A percentile compares a stretch with the other conserved stretches of the same genome.
phyloP scores from a whole-genome alignment of 30 jellyfish, hydroid and myxozoan genomes.

The Cassiopea andromeda region DNA sequence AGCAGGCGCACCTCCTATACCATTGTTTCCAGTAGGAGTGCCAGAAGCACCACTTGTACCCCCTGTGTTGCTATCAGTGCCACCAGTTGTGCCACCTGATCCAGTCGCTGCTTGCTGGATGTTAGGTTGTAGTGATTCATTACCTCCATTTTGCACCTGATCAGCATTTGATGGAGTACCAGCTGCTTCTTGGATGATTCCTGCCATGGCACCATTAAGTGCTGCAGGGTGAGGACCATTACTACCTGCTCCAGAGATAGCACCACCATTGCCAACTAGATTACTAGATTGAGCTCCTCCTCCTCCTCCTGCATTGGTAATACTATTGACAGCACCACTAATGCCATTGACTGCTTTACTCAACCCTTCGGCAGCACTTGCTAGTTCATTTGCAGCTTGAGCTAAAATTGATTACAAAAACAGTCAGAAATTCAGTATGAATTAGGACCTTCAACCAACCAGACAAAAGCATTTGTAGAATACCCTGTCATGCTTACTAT shows the following conservation, averaged over 20 bases:
- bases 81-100: constrained; percentile 18
- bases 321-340: constrained; percentile 33
- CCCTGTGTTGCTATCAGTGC: background rate
- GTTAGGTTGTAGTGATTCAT: constrained; percentile 10
- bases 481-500: too few species aligned
- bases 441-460: too few species aligned
- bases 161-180: constrained; percentile 14
- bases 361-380: constrained; percentile 54
- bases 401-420: constrained; percentile 1
- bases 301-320: constrained; percentile 21
- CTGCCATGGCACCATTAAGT: constrained; percentile 38
- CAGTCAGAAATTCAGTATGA: background rate
- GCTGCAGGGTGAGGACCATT: constrained; percentile 56
- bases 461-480: too few species aligned
- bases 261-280: constrained; percentile 60
- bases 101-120: constrained; percentile 12
- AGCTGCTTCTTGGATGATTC: constrained; percentile 20
- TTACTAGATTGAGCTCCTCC: constrained; percentile 49
- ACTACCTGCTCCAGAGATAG: constrained; percentile 1
- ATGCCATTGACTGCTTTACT: constrained; percentile 58
- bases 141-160: constrained; percentile 37
- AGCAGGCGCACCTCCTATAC: background rate
- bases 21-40: constrained; percentile 1
- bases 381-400: constrained; percentile 48
- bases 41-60: constrained; percentile 19